These are phyloP conservation scores for Argynnis bischoffii DNA, from an alignment of 2,888 invertebrate genomes.

Conservation along the genomic window DNA sequence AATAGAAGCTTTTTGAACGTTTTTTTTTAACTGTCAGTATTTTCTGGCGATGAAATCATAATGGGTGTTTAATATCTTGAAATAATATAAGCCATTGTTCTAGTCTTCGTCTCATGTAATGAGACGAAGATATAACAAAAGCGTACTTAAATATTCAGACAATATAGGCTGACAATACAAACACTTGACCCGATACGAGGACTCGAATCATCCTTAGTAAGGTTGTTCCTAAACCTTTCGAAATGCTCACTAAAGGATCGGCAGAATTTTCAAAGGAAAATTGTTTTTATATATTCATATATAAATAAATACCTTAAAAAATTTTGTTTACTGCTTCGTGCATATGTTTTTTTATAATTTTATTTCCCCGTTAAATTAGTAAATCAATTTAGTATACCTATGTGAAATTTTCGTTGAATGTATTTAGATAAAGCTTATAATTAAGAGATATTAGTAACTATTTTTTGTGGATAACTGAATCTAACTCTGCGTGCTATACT, in stretches of 20 bases:
- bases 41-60: neutral
- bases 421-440: too few relatives aligned
- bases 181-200: conserved; percentile 28
- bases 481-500: too few relatives aligned
- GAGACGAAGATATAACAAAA: conserved; percentile 18
- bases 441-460: too few relatives aligned
- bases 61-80: neutral
- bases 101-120: neutral
- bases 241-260: neutral
- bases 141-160: conserved; percentile 28
- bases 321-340: too few relatives aligned
- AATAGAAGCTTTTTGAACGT: too few relatives aligned
- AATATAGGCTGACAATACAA: conserved; percentile 30
- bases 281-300: neutral
- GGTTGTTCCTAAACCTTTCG: conserved; percentile 1
- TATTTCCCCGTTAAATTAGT: too few relatives aligned
- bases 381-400: too few relatives aligned
- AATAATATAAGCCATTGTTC: neutral
- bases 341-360: too few relatives aligned
- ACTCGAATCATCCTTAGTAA: conserved; percentile 9
- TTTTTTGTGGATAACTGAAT: too few relatives aligned
- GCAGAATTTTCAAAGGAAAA: neutral
- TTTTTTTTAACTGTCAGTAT: too few relatives aligned
- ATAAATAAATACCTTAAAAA: neutral
- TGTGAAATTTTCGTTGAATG: too few relatives aligned